phyloP scores from a whole-genome alignment of 2,888 invertebrate genomes.

The Ophion costatus region DNA sequence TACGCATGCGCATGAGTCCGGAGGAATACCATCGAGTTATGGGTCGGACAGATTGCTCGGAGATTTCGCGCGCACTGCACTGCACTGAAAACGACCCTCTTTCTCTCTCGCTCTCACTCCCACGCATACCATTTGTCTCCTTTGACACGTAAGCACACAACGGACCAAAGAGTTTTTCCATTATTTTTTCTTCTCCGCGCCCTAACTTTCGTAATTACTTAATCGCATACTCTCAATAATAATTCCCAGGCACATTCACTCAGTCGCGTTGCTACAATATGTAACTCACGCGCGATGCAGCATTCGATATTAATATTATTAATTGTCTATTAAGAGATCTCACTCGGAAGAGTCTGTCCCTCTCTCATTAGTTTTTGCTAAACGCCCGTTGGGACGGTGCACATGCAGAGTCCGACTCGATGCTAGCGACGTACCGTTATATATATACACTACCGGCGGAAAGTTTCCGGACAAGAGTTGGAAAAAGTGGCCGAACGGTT shows the following conservation, averaged over 20 bases:
- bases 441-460: conserved; percentile 65
- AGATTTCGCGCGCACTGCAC: conserved; percentile 72
- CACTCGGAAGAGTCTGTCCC: conserved; percentile 58
- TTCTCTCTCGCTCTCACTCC: conserved; percentile 51
- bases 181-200: conserved; percentile 5
- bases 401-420: conserved; percentile 62
- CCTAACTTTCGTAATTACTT: conserved; percentile 34
- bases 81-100: conserved; percentile 68
- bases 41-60: conserved; percentile 82
- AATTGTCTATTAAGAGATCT: conserved; percentile 66
- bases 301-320: conserved; percentile 64
- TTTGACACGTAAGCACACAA: conserved; percentile 27
- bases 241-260: conserved; percentile 50
- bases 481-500: no score
- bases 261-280: conserved; percentile 44
- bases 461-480: no score
- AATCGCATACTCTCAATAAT: conserved; percentile 25
- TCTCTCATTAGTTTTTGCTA: conserved; percentile 36
- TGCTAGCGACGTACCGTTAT: conserved; percentile 63
- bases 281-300: conserved; percentile 56
- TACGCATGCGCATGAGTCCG: conserved; percentile 78
- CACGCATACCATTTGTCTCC: conserved; percentile 51
- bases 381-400: conserved; percentile 42
- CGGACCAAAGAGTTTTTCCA: conserved; percentile 18
- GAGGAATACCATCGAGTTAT: conserved; percentile 82